Conservation (phyloP, 2,888 invertebrate species). For the Notocelia uddmanniana region DNA sequence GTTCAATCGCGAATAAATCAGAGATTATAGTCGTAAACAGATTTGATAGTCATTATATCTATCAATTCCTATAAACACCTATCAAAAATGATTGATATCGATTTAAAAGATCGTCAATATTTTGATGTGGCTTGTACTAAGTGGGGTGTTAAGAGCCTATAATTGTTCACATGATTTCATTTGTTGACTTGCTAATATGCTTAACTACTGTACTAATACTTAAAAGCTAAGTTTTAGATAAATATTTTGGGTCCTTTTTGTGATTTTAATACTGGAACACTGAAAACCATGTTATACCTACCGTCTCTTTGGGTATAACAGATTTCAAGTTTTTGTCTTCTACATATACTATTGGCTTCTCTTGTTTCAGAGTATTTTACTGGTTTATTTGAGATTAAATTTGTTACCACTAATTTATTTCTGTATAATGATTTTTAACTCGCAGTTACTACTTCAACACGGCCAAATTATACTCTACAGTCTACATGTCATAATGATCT, state of each 20-base stretch:
- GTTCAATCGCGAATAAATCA: slow-evolving; percentile 26
- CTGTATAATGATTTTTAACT: background rate
- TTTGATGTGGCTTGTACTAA: background rate
- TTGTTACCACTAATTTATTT: background rate
- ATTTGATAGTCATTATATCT: slow-evolving; percentile 26
- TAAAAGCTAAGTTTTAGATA: no score
- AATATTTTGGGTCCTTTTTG: no score
- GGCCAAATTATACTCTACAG: background rate
- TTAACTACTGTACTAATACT: no score
- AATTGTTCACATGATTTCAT: background rate
- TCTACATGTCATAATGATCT: background rate
- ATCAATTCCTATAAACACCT: slow-evolving; percentile 33
- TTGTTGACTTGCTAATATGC: background rate
- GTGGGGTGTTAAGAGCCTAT: background rate
- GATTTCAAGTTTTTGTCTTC: background rate
- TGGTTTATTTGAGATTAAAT: background rate
- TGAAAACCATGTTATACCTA: no score
- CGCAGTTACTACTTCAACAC: background rate
- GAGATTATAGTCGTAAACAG: slow-evolving; percentile 29
- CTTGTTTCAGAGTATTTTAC: background rate
- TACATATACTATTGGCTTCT: no score
- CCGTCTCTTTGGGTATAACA: no score
- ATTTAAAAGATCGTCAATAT: slow-evolving; percentile 10
- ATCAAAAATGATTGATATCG: slow-evolving; percentile 6
- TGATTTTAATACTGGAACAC: no score